Evolutionary conservation across 2,888 invertebrate genomes (phyloP), one percentile per base, ranked within the genome.

Genomic region (Bombylius major): DNA sequence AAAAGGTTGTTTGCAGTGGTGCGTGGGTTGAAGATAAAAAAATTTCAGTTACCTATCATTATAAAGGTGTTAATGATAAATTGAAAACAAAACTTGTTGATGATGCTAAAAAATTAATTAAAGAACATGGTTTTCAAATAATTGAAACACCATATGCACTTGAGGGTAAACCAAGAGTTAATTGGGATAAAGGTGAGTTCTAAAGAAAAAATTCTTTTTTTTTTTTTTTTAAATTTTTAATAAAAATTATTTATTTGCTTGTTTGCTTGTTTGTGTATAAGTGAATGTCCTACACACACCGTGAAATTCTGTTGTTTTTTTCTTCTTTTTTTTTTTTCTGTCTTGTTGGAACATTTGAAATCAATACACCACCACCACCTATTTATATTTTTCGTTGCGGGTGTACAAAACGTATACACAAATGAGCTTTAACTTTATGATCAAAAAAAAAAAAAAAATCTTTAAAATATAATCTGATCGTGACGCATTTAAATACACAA

Each of bases 1-100:
- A 49, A 36, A 14, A 82, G 82, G 79, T 85, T 3, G 84, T 83
- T 62, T 78, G 76, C 63, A 82, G 85, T 58, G 86, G 86, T 49
- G 85, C 86, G 12, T 87, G 87, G 86, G 85, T 87, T 1, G 87
- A 87, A 67, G 85, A 86, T 67, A 87, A 87, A 70, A 85, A 85
- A 50, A 83, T 85, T 6, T 75, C 86, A 6, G 73, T 87, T 56
- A 86, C 86, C 50, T 86, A 83, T 71, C 87, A 86, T 67, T 87
- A 83, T 69, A 79, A 86, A 50, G 84, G 85, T 65, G 82, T 84
- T 4, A 85, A 85, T 23, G 73, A 79, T 56, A 79, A 82, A 60
- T 69, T 79, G 57, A 78, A 83, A 61, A 71, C 77, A 5, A 75
- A 76, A 53, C 75, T 86, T 65, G 77, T 82, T 48, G 76, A 77